Evolutionary conservation across 2,888 invertebrate genomes (phyloP).

Genomic region (Yponomeuta evonymella): DNA sequence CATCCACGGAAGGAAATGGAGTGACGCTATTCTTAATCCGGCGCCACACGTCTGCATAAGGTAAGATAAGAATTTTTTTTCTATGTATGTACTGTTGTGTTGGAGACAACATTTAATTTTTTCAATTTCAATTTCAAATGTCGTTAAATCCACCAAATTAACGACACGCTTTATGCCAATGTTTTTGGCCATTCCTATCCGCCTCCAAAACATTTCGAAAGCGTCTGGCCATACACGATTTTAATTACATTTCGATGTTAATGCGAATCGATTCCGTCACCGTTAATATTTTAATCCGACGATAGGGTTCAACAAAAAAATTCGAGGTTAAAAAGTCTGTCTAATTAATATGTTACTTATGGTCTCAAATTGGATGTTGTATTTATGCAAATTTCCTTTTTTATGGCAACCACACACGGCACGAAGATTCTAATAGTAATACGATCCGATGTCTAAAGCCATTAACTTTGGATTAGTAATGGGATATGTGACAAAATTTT

Average conservation of each 20-base stretch:
- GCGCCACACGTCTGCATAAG: too few species aligned
- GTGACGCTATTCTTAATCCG: too few species aligned
- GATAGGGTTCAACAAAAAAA: conserved; percentile 42
- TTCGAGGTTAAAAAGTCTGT: conserved; percentile 47
- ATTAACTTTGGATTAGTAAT: conserved; percentile 63
- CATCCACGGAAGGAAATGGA: too few species aligned
- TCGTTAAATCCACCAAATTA: conserved; percentile 31
- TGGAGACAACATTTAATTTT: too few species aligned
- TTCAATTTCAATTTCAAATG: too few species aligned
- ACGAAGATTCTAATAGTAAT: conserved; percentile 51
- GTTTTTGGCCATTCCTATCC: conserved; percentile 27
- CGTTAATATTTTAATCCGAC: conserved; percentile 30
- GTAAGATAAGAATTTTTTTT: too few species aligned
- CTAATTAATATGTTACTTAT: conserved; percentile 61
- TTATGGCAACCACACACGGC: conserved; percentile 62
- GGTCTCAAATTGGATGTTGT: conserved; percentile 51
- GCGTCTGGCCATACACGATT: conserved; percentile 32
- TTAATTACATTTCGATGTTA: conserved; percentile 61
- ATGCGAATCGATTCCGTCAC: conserved; percentile 40
- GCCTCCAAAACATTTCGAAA: conserved; percentile 38
- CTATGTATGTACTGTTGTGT: too few species aligned
- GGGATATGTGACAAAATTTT: conserved; percentile 48
- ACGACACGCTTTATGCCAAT: conserved; percentile 29
- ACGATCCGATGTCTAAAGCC: conserved; percentile 37
- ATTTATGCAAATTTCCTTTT: conserved; percentile 59